Evolutionary conservation across 2,113 vertebrate genomes (phyloP).

Genomic region (Apeltes quadracus): DNA sequence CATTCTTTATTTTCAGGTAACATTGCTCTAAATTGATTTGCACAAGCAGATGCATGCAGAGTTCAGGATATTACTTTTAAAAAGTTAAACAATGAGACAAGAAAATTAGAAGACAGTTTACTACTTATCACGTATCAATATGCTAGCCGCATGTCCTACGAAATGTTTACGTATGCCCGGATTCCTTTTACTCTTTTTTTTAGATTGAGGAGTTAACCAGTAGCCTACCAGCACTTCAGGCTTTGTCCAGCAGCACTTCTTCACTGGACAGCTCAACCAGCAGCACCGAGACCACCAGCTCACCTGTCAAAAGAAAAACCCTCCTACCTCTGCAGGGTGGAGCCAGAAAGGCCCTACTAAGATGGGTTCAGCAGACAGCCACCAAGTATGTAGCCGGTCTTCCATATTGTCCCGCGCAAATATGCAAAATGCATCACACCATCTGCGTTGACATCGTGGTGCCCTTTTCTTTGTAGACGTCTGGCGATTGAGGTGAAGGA

Average conservation of each 20-base stretch:
- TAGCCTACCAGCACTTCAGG: constrained; percentile 89
- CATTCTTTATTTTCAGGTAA: constrained; percentile 98
- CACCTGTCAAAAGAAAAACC: constrained; percentile 91
- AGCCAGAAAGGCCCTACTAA: constrained; percentile 91
- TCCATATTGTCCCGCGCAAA: not conserved
- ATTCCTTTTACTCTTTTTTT: constrained; percentile 1
- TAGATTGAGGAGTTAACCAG: constrained; percentile 97
- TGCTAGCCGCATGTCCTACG: no score
- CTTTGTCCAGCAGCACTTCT: constrained; percentile 87
- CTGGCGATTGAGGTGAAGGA: constrained; percentile 92
- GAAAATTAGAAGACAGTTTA: not conserved
- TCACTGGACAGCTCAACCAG: constrained; percentile 90
- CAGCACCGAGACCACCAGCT: constrained; percentile 90
- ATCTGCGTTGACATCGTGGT: constrained; percentile 7
- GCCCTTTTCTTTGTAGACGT: constrained; percentile 76
- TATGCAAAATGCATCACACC: not conserved
- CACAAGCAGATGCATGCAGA: not conserved
- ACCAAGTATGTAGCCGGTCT: constrained; percentile 84
- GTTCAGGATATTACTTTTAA: not conserved
- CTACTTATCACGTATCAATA: not conserved
- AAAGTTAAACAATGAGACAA: not conserved
- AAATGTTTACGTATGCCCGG: not conserved
- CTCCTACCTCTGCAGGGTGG: constrained; percentile 88
- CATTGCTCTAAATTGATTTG: not conserved
- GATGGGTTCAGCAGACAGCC: constrained; percentile 93